These are phyloP conservation scores for Theretra japonica DNA, from an alignment of 2,888 invertebrate species.

Conservation along the genomic window DNA sequence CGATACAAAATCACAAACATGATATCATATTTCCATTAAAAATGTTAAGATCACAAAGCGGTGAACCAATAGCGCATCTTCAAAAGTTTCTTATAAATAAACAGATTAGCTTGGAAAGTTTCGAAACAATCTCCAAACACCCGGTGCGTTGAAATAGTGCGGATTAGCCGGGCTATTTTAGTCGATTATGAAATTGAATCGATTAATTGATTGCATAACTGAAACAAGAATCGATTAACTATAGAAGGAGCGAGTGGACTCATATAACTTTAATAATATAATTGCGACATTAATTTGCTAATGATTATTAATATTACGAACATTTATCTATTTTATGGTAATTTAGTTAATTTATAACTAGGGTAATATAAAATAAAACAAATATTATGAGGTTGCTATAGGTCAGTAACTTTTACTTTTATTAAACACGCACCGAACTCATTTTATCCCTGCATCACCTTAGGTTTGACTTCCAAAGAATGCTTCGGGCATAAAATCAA, in stretches of 20 bases:
- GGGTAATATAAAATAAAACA: too few relatives aligned
- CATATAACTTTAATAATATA: neutral
- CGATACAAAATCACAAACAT: neutral
- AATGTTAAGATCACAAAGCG: neutral
- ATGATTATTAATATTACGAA: too few relatives aligned
- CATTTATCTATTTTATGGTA: too few relatives aligned
- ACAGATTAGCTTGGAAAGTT: conserved; percentile 29
- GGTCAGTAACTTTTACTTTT: too few relatives aligned
- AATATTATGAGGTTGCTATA: too few relatives aligned
- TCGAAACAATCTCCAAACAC: conserved; percentile 33
- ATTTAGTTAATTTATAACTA: too few relatives aligned
- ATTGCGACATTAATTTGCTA: neutral
- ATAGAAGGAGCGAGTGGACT: neutral
- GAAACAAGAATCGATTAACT: neutral
- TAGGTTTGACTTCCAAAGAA: too few relatives aligned
- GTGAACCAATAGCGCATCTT: conserved; percentile 32
- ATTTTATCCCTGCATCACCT: too few relatives aligned
- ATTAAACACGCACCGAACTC: too few relatives aligned
- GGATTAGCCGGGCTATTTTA: neutral
- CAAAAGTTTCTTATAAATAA: conserved; percentile 39
- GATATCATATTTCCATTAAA: neutral
- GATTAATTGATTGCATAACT: neutral
- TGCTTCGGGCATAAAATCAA: too few relatives aligned
- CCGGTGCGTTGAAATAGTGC: conserved; percentile 20
- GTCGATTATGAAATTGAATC: neutral